Evolutionary conservation across 2,888 invertebrate genomes (phyloP).

Genomic region (Isotomurus palustris): DNA sequence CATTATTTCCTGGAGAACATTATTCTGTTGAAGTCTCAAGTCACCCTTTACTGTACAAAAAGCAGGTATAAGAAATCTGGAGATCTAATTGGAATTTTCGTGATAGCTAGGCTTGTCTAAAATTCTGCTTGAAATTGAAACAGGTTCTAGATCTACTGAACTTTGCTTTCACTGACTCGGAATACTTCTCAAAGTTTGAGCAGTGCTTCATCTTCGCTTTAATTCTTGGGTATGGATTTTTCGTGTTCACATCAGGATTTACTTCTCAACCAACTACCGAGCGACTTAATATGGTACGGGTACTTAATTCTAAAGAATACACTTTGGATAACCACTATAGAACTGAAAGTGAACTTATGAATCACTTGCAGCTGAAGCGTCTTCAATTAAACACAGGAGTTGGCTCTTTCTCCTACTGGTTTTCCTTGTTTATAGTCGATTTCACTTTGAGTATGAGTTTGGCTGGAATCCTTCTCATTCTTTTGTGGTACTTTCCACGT

Average conservation of each 20-base stretch:
- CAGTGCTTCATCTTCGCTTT: slow-evolving; percentile 13
- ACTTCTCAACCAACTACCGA: slow-evolving; percentile 18
- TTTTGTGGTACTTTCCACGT: slow-evolving; percentile 9
- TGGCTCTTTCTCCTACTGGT: slow-evolving; percentile 22
- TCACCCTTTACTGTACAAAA: too few relatives aligned
- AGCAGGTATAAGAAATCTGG: too few relatives aligned
- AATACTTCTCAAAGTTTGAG: background rate
- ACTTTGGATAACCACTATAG: background rate
- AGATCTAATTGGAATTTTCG: too few relatives aligned
- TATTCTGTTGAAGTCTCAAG: slow-evolving; percentile 2
- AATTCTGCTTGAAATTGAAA: too few relatives aligned
- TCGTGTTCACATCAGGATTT: slow-evolving; percentile 28
- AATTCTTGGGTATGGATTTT: slow-evolving; percentile 19
- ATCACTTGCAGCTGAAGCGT: slow-evolving; percentile 13
- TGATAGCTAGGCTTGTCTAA: too few relatives aligned
- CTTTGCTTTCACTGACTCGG: background rate
- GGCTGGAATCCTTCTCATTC: background rate
- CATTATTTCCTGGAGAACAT: background rate
- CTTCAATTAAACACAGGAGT: slow-evolving; percentile 19
- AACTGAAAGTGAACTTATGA: background rate
- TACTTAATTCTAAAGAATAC: background rate
- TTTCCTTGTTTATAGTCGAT: slow-evolving; percentile 9
- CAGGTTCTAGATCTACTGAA: too few relatives aligned
- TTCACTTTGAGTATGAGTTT: background rate
- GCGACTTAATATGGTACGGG: too few relatives aligned